Conservation (phyloP, 2,797 vertebrate species). For the Lemur catta region DNA sequence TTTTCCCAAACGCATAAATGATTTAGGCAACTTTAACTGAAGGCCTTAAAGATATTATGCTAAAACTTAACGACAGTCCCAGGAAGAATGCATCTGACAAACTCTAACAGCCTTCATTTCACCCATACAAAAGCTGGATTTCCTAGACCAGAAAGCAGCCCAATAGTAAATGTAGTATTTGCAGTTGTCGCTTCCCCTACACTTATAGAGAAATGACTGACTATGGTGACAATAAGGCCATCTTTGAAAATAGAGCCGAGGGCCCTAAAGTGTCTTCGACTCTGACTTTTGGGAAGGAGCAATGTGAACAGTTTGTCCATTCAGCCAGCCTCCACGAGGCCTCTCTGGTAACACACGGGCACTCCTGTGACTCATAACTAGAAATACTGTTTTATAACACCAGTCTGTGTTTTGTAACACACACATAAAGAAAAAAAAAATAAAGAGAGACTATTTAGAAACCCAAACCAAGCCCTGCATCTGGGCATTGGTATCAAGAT, state of each 20-base stretch:
- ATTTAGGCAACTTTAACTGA: not conserved
- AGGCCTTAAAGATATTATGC: not conserved
- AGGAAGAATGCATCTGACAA: not conserved
- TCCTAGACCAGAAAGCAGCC: not conserved
- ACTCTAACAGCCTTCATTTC: not conserved
- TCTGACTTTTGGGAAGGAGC: not conserved
- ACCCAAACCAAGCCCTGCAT: conserved; percentile 34
- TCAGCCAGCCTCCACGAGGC: not conserved
- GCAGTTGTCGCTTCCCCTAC: not conserved
- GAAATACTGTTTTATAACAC: conserved; percentile 73
- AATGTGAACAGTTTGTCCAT: not conserved
- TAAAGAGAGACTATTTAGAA: conserved; percentile 43
- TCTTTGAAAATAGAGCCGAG: not conserved
- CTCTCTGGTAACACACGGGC: conserved; percentile 37
- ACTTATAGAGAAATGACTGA: not conserved
- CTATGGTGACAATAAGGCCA: not conserved
- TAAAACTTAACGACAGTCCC: not conserved
- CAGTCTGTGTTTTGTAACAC: conserved; percentile 67
- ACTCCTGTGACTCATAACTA: conserved; percentile 50
- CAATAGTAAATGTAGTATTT: not conserved
- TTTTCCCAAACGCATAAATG: not conserved
- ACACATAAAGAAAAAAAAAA: conserved; percentile 24
- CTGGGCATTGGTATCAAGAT: conserved; percentile 9
- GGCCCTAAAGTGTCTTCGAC: not conserved
- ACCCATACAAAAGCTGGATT: not conserved